Evolutionary conservation across 2,888 invertebrate species (phyloP).

Genomic region (Capitulum mitella): DNA sequence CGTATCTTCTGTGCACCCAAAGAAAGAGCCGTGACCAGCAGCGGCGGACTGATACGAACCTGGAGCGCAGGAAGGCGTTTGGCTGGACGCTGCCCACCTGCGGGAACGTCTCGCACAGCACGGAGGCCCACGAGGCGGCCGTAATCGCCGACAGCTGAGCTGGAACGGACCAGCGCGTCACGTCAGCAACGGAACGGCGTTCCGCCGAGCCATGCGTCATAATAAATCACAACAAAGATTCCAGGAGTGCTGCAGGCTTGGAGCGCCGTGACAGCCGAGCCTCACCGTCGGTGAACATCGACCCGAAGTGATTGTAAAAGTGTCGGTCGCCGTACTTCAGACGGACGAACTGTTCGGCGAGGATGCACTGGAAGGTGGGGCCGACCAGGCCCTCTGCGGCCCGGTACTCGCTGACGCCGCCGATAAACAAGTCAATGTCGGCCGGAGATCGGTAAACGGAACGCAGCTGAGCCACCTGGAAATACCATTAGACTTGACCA

Average conservation of each 20-base stretch:
- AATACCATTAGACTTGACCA: too few species aligned
- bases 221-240: too few species aligned
- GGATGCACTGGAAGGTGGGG: not conserved
- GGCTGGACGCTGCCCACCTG: not conserved
- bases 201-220: too few species aligned
- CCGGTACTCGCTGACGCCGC: not conserved
- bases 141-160: not conserved
- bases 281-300: not conserved
- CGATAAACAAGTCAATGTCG: conserved; percentile 1
- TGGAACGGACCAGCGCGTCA: not conserved
- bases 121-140: not conserved
- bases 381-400: not conserved
- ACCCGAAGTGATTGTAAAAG: conserved; percentile 14
- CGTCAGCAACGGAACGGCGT: too few species aligned
- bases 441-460: not conserved
- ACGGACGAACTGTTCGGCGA: conserved; percentile 17
- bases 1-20: too few species aligned
- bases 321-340: conserved; percentile 16
- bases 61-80: not conserved
- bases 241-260: too few species aligned
- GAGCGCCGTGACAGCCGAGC: too few species aligned
- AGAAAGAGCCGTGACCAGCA: too few species aligned
- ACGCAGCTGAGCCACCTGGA: not conserved
- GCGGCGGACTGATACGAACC: too few species aligned
- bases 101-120: not conserved